Percentiles rank a stretch among this genome's conserved stretches.
Conservation (phyloP, 2,113 vertebrate species). For the Mugil cephalus region DNA sequence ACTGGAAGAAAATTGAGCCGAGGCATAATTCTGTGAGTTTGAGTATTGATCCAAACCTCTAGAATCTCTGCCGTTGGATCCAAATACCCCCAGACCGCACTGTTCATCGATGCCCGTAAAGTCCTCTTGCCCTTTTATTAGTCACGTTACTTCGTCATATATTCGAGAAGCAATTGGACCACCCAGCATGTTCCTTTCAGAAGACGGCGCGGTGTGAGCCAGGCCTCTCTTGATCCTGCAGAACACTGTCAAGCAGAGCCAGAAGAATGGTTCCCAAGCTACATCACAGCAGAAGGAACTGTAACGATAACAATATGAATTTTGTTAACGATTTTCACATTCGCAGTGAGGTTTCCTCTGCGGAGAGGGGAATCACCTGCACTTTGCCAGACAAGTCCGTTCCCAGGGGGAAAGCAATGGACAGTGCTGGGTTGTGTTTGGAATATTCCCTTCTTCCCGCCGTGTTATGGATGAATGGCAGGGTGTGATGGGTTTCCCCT, state of each 20-base stretch:
- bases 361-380: constrained; percentile 68
- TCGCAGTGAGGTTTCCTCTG: constrained; percentile 63
- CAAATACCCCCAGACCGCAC: constrained; percentile 42
- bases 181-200: constrained; percentile 64
- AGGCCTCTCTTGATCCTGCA: constrained; percentile 26
- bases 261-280: constrained; percentile 56
- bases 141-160: constrained; percentile 47
- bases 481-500: constrained; percentile 63
- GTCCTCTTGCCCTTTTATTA: constrained; percentile 47
- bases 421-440: constrained; percentile 46
- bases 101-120: constrained; percentile 37
- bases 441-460: constrained; percentile 48
- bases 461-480: constrained; percentile 57
- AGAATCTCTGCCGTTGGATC: constrained; percentile 26
- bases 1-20: constrained; percentile 27
- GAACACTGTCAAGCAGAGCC: constrained; percentile 29
- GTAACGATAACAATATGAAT: constrained; percentile 60
- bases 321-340: constrained; percentile 74
- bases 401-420: constrained; percentile 28
- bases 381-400: constrained; percentile 50
- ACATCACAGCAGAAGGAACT: constrained; percentile 45
- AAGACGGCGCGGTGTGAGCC: constrained; percentile 26
- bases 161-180: constrained; percentile 56
- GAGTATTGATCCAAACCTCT: constrained; percentile 23
- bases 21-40: constrained; percentile 25